phyloP scores from a whole-genome alignment of 2,797 vertebrate genomes.

The Arctocebus calabarensis region DNA sequence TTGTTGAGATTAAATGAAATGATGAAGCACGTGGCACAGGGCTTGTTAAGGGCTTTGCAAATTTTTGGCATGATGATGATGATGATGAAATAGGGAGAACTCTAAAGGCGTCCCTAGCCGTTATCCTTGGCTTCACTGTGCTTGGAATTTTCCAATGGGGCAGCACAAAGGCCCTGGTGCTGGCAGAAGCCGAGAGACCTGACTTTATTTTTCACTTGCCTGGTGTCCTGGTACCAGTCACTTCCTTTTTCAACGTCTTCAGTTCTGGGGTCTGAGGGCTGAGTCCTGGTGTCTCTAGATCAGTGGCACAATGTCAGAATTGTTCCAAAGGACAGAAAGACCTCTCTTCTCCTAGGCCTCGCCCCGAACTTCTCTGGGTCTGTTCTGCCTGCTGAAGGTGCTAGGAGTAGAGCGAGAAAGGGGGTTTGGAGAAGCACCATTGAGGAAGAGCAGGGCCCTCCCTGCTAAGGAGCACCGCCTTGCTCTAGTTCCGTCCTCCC shows the following conservation, averaged over 20 bases:
- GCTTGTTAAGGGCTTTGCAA: neutral
- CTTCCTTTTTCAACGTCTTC: neutral
- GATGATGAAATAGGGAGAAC: neutral
- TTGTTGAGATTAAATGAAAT: neutral
- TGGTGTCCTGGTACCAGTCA: neutral
- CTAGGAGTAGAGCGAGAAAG: neutral
- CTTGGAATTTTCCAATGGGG: neutral
- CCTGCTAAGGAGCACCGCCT: neutral
- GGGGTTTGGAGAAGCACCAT: neutral
- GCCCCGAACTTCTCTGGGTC: accelerated
- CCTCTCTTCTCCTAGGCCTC: accelerated
- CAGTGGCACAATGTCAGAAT: neutral
- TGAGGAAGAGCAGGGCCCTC: accelerated
- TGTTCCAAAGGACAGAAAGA: neutral
- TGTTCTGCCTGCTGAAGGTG: neutral
- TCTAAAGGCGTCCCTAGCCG: neutral
- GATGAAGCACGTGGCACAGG: neutral
- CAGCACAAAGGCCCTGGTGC: neutral
- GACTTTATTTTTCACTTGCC: neutral
- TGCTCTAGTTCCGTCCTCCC: slow-evolving; percentile 35
- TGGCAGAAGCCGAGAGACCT: neutral
- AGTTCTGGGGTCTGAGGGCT: neutral
- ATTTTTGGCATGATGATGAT: neutral
- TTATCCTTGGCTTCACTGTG: neutral
- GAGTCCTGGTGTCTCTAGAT: neutral